Percentiles rank a stretch among this genome's conserved stretches.
Evolutionary conservation across 2,888 invertebrate genomes (phyloP).

Genomic region (Agelastica alni): DNA sequence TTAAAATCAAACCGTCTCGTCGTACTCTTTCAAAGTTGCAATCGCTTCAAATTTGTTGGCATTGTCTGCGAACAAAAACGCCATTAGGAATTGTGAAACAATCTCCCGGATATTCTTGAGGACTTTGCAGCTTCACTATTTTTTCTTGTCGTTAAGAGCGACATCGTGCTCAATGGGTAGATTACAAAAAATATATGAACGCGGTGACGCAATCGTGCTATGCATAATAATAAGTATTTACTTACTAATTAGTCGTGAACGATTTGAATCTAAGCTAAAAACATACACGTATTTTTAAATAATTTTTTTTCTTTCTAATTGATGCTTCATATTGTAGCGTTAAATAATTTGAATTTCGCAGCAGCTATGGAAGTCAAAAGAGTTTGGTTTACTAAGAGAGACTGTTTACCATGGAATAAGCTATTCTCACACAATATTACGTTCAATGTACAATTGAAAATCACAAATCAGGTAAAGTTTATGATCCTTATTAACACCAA

Average conservation of each 20-base stretch:
- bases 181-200: neutral
- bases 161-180: neutral
- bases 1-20: too few relatives aligned
- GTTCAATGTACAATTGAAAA: conserved; percentile 13
- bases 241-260: neutral
- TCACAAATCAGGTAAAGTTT: conserved; percentile 17
- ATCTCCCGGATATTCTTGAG: neutral
- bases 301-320: too few relatives aligned
- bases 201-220: conserved; percentile 1
- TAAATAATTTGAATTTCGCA: too few relatives aligned
- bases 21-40: too few relatives aligned
- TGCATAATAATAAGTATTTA: conserved; percentile 2
- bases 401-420: too few relatives aligned
- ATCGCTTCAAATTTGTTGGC: neutral
- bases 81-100: neutral
- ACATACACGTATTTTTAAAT: too few relatives aligned
- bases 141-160: neutral
- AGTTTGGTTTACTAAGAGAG: too few relatives aligned
- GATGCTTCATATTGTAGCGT: too few relatives aligned
- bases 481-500: conserved; percentile 16
- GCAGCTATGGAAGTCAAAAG: too few relatives aligned
- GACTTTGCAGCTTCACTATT: neutral
- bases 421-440: too few relatives aligned
- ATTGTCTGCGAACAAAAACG: neutral
- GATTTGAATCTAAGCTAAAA: too few relatives aligned